Percentiles rank a stretch among this genome's conserved stretches.
Evolutionary conservation across 2,888 invertebrate species (phyloP).

Genomic region (Morpho achilles): DNA sequence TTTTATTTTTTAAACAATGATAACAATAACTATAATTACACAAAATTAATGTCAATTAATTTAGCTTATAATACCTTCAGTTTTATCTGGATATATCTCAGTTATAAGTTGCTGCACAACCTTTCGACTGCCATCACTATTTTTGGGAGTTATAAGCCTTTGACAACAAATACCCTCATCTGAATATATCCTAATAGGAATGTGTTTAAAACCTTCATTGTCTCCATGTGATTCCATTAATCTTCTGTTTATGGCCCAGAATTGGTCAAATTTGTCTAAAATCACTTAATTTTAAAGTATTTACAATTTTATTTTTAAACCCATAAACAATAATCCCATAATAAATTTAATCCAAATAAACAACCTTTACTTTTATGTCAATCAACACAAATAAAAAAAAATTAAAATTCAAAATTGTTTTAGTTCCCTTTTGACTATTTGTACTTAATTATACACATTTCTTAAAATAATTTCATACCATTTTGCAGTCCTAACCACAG

Average conservation of each 20-base stretch:
- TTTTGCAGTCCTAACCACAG: slow-evolving; percentile 96
- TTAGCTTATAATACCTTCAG: slow-evolving; percentile 39
- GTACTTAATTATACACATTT: too few species aligned
- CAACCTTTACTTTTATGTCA: too few species aligned
- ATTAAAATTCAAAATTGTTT: too few species aligned
- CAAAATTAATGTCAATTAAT: too few species aligned
- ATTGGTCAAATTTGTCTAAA: slow-evolving; percentile 97
- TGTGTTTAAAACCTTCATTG: slow-evolving; percentile 90
- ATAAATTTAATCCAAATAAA: too few species aligned
- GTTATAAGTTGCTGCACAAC: slow-evolving; percentile 84
- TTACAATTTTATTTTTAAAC: too few species aligned
- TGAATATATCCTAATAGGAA: slow-evolving; percentile 91
- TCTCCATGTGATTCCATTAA: slow-evolving; percentile 93
- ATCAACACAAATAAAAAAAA: too few species aligned
- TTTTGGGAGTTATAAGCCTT: slow-evolving; percentile 86
- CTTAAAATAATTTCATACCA: slow-evolving; percentile 73
- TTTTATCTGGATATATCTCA: slow-evolving; percentile 83
- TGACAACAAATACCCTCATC: slow-evolving; percentile 87
- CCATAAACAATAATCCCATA: too few species aligned
- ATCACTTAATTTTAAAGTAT: not conserved
- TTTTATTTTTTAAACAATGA: too few species aligned
- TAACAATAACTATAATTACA: too few species aligned
- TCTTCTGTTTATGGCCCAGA: slow-evolving; percentile 97
- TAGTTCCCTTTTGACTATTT: too few species aligned
- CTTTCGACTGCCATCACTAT: slow-evolving; percentile 85